Evolutionary conservation across 1,140 invertebrate species (phyloP), one percentile per base, ranked within the genome.

Genomic region (Hirudo medicinalis): DNA sequence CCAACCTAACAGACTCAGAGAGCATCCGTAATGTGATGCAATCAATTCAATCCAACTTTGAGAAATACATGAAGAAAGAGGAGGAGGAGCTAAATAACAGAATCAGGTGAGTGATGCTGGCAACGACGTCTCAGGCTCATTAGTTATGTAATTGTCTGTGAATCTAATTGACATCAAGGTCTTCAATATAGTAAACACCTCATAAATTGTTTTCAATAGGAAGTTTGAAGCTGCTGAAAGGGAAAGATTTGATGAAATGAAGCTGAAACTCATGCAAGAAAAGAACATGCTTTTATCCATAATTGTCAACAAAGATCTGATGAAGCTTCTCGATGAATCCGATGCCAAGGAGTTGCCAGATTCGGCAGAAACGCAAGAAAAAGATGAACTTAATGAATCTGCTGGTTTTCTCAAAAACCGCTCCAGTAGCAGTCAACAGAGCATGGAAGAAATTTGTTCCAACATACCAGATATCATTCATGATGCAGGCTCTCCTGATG

Each of bases 261-360:
- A 63, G 57, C 22, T 32, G 57, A 22, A 32, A n/a, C 29, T 25
- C 57, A 63, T 63, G 57, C 57, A 63, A 32, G 57, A 63, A 22
- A 63, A 63, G 57, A 63, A 63, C 57, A 63, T 6, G 13, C 57
- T 63, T 11, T 25, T 63, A n/a, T 25, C 22, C 19, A 20, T 63
- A 25, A 22, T 63, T 20, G 29, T 63, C 11, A 22, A n/a, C 57
- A 63, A 63, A 25, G 57, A 63, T 63, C 29, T 63, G 19, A 63
- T 63, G 57, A 63, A 63, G 19, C 57, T 63, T 63, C 57, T 63
- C 29, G 22, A 32, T 15, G 8, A 8, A 15, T 20, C 6, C 9
- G 22, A n/a, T 19, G 57, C 1, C 29, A 63, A 32, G 8, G 57
- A 25, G 22, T 1, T 22, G 8, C 22, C 29, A 22, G 57, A 22